Conservation (phyloP, 2,113 vertebrate species). For the Oenanthe oenanthe region DNA sequence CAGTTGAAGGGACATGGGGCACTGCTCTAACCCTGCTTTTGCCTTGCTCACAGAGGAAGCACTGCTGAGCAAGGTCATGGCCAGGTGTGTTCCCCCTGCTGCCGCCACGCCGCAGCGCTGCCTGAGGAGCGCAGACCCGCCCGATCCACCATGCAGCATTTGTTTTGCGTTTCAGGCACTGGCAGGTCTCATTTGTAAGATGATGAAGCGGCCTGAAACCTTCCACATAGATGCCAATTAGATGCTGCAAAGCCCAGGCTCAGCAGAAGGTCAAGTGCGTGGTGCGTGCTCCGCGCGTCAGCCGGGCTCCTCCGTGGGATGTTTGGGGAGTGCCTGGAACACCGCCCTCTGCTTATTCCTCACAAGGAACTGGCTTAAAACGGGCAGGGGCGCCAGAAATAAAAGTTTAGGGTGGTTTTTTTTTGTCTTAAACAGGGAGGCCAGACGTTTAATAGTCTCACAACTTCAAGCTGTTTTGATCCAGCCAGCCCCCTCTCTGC, state of each 20-base stretch:
- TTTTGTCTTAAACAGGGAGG: neutral
- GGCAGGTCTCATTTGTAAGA: neutral
- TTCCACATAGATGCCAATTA: neutral
- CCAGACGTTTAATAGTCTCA: neutral
- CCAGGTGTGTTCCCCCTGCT: neutral
- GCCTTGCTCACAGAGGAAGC: neutral
- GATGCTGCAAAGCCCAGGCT: neutral
- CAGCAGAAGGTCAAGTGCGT: neutral
- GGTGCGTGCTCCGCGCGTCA: accelerated
- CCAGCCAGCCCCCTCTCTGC: neutral
- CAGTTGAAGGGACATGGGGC: neutral
- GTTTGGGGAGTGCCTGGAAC: neutral
- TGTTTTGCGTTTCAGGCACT: neutral
- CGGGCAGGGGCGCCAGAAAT: neutral
- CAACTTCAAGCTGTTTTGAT: conserved; percentile 25
- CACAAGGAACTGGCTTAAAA: neutral
- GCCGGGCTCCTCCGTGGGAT: neutral
- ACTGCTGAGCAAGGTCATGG: accelerated
- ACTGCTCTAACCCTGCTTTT: neutral
- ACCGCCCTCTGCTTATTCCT: accelerated
- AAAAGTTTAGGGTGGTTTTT: neutral
- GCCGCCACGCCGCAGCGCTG: accelerated
- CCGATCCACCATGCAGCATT: accelerated
- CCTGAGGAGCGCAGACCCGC: accelerated
- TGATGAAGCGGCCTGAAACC: neutral